phyloP scores from a whole-genome alignment of 1,140 invertebrate genomes.

The Mycetomoellerius zeteki region DNA sequence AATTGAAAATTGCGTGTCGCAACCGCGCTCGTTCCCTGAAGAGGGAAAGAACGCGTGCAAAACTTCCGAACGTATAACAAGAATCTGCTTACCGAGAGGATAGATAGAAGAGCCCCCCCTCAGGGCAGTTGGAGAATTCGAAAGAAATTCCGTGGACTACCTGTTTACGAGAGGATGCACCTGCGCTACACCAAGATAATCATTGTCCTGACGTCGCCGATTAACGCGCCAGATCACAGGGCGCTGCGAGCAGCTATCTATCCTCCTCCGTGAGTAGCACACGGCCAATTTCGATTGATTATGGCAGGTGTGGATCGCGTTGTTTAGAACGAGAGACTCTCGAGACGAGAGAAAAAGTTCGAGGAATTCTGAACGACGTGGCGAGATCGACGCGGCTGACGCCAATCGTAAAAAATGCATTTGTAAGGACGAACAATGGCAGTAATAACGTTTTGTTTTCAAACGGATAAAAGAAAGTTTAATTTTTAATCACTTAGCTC shows the following conservation, averaged over 20 bases:
- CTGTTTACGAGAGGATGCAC: constrained; percentile 53
- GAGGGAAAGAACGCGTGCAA: constrained; percentile 47
- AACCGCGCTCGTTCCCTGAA: constrained; percentile 18
- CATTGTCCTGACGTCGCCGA: constrained; percentile 64
- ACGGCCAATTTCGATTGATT: constrained; percentile 73
- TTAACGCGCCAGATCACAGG: constrained; percentile 78
- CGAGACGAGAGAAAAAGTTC: not conserved
- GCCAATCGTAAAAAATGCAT: not conserved
- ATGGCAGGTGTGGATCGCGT: constrained; percentile 58
- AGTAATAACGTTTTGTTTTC: not conserved
- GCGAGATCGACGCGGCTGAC: not conserved
- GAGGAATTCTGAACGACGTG: not conserved
- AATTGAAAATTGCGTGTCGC: constrained; percentile 72
- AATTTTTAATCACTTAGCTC: no score
- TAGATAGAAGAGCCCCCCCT: not conserved
- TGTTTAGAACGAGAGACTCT: constrained; percentile 1
- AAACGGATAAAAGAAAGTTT: no score
- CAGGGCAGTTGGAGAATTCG: not conserved
- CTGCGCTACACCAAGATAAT: constrained; percentile 67
- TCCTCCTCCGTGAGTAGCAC: constrained; percentile 25
- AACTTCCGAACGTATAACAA: constrained; percentile 64
- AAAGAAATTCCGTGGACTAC: constrained; percentile 27
- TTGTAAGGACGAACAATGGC: not conserved
- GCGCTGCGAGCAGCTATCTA: constrained; percentile 61
- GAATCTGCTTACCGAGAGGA: constrained; percentile 68